A percentile compares a stretch with the other conserved stretches of the same genome.
Conservation (phyloP, 2,113 vertebrate genomes). For the Carettochelys insculpta region DNA sequence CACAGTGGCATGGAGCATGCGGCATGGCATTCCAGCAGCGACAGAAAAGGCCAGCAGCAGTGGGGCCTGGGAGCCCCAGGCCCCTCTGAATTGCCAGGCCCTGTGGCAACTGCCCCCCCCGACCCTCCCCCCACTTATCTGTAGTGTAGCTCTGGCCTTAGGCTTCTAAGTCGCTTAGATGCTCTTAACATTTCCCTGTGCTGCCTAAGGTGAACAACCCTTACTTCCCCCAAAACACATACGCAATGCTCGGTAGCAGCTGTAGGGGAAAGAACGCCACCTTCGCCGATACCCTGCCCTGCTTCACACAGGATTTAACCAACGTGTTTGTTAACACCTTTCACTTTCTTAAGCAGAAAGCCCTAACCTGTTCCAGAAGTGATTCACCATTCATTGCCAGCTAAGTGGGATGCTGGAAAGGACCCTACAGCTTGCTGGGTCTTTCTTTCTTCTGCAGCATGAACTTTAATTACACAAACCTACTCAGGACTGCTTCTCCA, state of each 20-base stretch:
- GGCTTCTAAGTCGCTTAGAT: accelerated
- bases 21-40: too few species aligned
- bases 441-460: neutral
- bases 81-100: too few species aligned
- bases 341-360: neutral
- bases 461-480: slow-evolving; percentile 53
- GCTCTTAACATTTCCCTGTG: neutral
- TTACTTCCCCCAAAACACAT: neutral
- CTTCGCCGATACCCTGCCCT: neutral
- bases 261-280: neutral
- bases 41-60: too few species aligned
- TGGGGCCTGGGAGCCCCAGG: too few species aligned
- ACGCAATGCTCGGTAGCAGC: neutral
- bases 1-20: too few species aligned
- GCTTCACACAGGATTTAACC: slow-evolving; percentile 32
- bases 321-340: neutral
- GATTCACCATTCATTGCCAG: slow-evolving; percentile 1
- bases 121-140: too few species aligned
- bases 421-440: neutral
- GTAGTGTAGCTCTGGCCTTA: neutral
- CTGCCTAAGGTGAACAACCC: neutral
- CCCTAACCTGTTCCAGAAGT: neutral
- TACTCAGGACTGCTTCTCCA: slow-evolving; percentile 39
- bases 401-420: neutral
- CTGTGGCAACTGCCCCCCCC: too few species aligned